These are phyloP conservation scores for Sapajus apella DNA, from an alignment of 2,113 vertebrate genomes.

Conservation along the genomic window DNA sequence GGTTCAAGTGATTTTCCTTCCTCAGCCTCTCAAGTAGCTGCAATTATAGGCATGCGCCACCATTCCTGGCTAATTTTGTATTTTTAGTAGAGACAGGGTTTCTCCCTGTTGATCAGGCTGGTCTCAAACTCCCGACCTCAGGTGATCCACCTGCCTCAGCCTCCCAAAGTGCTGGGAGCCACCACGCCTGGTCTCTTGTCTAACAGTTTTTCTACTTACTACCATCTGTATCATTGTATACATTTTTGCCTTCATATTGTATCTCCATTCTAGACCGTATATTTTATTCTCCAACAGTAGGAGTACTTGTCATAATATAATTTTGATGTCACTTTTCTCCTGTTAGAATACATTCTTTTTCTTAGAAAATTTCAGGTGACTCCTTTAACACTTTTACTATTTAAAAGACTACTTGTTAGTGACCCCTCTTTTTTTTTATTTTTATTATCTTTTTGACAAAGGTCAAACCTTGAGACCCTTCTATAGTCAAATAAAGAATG, in stretches of 20 bases:
- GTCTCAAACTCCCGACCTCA: no score
- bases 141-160: no score
- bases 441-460: no score
- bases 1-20: no score
- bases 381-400: not conserved
- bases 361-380: constrained; percentile 28
- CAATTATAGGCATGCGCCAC: no score
- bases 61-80: no score
- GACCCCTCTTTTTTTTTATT: not conserved
- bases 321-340: constrained; percentile 28
- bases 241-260: not conserved
- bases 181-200: not conserved
- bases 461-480: not conserved
- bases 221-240: not conserved
- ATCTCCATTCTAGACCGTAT: not conserved
- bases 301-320: not conserved
- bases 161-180: no score
- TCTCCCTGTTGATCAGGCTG: no score
- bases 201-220: not conserved
- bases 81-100: no score
- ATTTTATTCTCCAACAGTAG: not conserved
- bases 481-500: not conserved
- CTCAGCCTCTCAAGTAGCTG: no score
- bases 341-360: not conserved
- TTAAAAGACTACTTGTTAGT: not conserved